A percentile compares a stretch with the other conserved stretches of the same genome.
phyloP scores from a whole-genome alignment of 2,113 vertebrate genomes.

The Paramormyrops kingsleyae region DNA sequence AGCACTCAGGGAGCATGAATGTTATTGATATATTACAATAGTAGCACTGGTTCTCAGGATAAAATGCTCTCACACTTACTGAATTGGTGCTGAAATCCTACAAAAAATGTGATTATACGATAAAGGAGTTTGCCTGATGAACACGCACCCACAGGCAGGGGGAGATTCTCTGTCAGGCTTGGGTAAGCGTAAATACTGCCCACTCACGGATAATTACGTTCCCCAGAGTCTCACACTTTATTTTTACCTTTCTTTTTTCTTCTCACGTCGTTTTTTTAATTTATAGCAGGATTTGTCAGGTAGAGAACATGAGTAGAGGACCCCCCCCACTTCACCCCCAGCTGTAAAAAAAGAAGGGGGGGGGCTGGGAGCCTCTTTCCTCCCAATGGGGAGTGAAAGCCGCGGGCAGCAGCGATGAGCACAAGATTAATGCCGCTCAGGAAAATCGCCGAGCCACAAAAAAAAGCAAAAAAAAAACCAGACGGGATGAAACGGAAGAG shows the following conservation, averaged over 20 bases:
- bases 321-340: background rate
- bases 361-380: background rate
- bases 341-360: background rate
- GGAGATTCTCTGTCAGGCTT: background rate
- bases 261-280: background rate
- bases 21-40: background rate
- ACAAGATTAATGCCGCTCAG: background rate
- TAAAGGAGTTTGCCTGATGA: background rate
- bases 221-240: background rate
- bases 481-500: background rate
- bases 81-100: background rate
- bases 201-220: background rate
- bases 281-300: background rate
- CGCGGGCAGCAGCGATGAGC: background rate
- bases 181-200: background rate
- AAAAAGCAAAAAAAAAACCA: background rate
- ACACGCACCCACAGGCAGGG: background rate
- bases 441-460: background rate
- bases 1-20: background rate
- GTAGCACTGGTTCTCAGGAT: background rate
- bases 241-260: background rate
- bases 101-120: background rate
- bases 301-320: background rate
- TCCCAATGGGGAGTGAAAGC: background rate
- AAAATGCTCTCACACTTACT: background rate